Base-by-base conservation (phyloP, 2,888 invertebrate genomes). In the Tetheella fluctuosa region DNA sequence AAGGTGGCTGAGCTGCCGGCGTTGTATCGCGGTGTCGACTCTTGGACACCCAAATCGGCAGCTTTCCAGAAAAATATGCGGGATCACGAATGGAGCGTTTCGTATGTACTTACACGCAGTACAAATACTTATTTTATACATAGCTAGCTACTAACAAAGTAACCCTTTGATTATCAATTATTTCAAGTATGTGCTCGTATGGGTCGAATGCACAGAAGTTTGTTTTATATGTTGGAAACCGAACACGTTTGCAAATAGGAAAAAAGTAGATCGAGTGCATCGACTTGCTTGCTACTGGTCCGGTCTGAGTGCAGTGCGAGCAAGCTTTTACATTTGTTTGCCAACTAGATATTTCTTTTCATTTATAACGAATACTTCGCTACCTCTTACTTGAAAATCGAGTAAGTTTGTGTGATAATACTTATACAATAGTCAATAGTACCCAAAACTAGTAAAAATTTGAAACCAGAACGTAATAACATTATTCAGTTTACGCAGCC, bases 21-120 rank as follows among this genome's bases (percentile, higher is more conserved):
- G 71, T 94, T 96, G 68, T 96, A 96, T 88, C 94, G 95, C 76
- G 95, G 96, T 63, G 94, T 96, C 83, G 93, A 92, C 74, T 95
- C 95, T 77, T 96, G 96, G 96, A 95, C 96, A 81, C 96, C 96
- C 83, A 96, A 96, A 92, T 96, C 93, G 23, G 89, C 90, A 76
- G 89, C 91, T 65, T 94, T 94, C 86, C 93, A 92, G 89, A 93
- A 92, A 88, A 93, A 89, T 75, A 93, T 94, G 91, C 91, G 91
- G 65, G 93, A 93, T 70, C 93, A 94, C 88, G 93, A 94, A 84
- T 94, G 93, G 93, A 94, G 93, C 85, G 91, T 93, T 83, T 93
- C 93, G 93, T 93, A 93, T 88, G 93, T 93, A 93, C 85, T 73
- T 64, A 66, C 61, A 58, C 56, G 52, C 64, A 59, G 55, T 57